These are phyloP conservation scores for Clavelina lepadiformis DNA, from an alignment of 23 tunicate genomes.

Conservation along the genomic window DNA sequence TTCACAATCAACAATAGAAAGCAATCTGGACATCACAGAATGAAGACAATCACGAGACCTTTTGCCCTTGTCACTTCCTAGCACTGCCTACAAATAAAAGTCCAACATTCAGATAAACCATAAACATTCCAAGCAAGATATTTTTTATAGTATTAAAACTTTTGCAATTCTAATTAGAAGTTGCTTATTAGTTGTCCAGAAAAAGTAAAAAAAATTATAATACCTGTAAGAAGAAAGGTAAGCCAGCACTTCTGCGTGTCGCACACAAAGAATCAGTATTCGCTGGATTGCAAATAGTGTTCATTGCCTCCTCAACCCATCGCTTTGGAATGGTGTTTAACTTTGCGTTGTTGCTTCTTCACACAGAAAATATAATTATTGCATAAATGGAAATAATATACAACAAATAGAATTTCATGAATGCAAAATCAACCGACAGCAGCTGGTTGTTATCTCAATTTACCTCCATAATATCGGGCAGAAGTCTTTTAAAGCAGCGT, in stretches of 20 bases:
- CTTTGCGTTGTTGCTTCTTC: conserved; percentile 29
- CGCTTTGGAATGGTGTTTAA: conserved; percentile 34
- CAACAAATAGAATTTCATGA: too few relatives aligned
- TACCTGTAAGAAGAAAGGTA: conserved; percentile 81
- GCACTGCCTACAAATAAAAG: conserved; percentile 36
- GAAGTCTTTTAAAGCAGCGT: conserved; percentile 60
- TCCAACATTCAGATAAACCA: background rate
- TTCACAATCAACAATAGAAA: conserved; percentile 28
- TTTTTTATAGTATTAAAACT: background rate
- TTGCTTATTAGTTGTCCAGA: too few relatives aligned
- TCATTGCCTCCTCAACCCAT: conserved; percentile 32
- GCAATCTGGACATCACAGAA: conserved; percentile 51
- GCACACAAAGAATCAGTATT: conserved; percentile 31
- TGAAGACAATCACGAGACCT: conserved; percentile 24
- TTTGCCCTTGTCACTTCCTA: conserved; percentile 45
- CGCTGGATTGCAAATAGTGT: conserved; percentile 36
- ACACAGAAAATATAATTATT: background rate
- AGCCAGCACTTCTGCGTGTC: conserved; percentile 86
- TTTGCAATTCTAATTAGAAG: too few relatives aligned
- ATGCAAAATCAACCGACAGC: too few relatives aligned
- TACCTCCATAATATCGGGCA: conserved; percentile 78
- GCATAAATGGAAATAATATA: background rate
- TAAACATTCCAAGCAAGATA: background rate
- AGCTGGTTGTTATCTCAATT: too few relatives aligned
- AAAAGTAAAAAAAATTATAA: too few relatives aligned